Evolutionary conservation across 2,888 invertebrate genomes (phyloP), one percentile per base, ranked within the genome.

Genomic region (Melanophora roralis): DNA sequence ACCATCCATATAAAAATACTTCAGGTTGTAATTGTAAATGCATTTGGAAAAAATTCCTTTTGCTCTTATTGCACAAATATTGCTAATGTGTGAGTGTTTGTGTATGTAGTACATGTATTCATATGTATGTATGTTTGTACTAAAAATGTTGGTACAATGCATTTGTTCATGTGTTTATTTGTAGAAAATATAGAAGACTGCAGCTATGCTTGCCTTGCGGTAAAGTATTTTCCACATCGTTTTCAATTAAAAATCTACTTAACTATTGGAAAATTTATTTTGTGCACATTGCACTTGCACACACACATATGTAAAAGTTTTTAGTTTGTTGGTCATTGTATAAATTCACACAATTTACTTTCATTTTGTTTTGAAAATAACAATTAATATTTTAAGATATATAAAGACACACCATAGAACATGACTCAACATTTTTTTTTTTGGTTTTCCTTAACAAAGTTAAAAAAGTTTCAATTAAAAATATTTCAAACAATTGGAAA

Each of bases 191-290:
- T 5, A 27, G 27, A 60, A 57, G 59, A 76, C 8, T 73, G 68
- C 62, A 67, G 40, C 45, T 71, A 67, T 67, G 67, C 68, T 73
- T 74, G 62, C 64, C 45, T 53, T 74, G 67, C 67, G 73, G 36
- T 76, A 68, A 59, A 76, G 76, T 55, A 80, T 80, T 76, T 80
- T 80, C 68, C 76, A 76, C 81, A 82, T 81, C 78, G 79, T 79
- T 82, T 83, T 79, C 83, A 83, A 83, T 83, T 82, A 83, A 83
- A 79, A 80, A 82, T 79, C 81, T 81, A 81, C 78, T 82, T 78
- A 81, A 82, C 81, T 81, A 65, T 80, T 78, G 69, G 62, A 78
- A 62, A 80, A 62, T 80, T 76, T 72, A 64, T 72, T 27, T 27
- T 27, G 62, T 16, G 45, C 43, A 21, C 3, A 53, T 59, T 6